Evolutionary conservation across 2,888 invertebrate genomes (phyloP), one percentile per base, ranked within the genome.

Genomic region (Uloborus plumipes): DNA sequence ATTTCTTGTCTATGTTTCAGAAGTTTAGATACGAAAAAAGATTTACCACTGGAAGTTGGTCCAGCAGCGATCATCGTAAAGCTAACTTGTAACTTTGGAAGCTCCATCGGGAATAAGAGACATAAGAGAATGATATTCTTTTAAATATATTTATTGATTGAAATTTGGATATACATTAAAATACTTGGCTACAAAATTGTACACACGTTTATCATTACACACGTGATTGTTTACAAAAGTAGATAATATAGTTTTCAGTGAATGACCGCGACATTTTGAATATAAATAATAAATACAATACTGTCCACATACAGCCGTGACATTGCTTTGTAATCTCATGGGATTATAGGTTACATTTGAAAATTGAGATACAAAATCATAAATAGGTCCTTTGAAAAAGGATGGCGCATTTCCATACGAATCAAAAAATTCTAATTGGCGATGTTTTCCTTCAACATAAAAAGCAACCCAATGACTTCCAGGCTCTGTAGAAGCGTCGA

Each of bases 201-300:
- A 64, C 6, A 64, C 64, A 13, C 18, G 15, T 15, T n/a, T n/a
- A 47, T 64, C 64, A 18, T 47, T 64, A 64, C 64, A 64, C n/a
- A 64, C 13, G 2, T 47, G 6, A 11, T 39, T 39, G 18, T 9
- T 14, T 16, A 64, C 49, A 64, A 64, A 64, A n/a, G 2, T 13
- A 1, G 16, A 47, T 18, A 64, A 39, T 26, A 16, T 18, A n/a
- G 39, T 20, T 18, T 64, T 64, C 39, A 64, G 6, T 26, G 64
- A n/a, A n/a, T 15, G 11, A 2, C 64, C 64, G 7, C 64, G 39
- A 64, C 49, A 64, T 64, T 47, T 39, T 16, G 47, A 64, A 64
- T 64, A 64, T 47, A 64, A 47, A 18, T 47, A 64, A 64, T 64
- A 47, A 47, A 64, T 18, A 64, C 64, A 64, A 64, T 64, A 47